Conservation (phyloP, 2,888 invertebrate species). For the Ichneumoninae sp. region DNA sequence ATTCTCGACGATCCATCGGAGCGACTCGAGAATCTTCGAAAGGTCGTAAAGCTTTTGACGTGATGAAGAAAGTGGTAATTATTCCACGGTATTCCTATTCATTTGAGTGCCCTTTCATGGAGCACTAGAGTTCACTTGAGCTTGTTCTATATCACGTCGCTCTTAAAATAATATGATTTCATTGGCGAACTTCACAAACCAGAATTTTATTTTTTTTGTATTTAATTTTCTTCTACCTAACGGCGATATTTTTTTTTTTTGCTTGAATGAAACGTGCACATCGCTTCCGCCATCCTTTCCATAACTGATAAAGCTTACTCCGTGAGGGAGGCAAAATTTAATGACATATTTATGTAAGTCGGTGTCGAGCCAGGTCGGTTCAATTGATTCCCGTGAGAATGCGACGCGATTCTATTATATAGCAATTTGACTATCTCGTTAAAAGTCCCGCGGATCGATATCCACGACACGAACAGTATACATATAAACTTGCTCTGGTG, state of each 20-base stretch:
- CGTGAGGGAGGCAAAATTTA: neutral
- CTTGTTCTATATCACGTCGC: conserved; percentile 27
- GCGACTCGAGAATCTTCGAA: neutral
- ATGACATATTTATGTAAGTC: conserved; percentile 22
- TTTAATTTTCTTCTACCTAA: neutral
- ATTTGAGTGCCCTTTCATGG: conserved; percentile 64
- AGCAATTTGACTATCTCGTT: conserved; percentile 17
- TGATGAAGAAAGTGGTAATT: conserved; percentile 55
- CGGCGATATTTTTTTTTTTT: no score
- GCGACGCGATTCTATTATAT: conserved; percentile 30
- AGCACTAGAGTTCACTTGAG: neutral
- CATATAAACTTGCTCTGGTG: neutral
- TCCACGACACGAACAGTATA: neutral
- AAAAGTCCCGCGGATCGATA: conserved; percentile 17
- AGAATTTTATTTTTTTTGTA: conserved; percentile 40
- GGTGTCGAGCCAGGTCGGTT: conserved; percentile 44
- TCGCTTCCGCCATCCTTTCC: no score
- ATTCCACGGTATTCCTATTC: conserved; percentile 43
- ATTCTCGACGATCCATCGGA: neutral
- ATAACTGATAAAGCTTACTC: no score
- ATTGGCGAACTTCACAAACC: conserved; percentile 31
- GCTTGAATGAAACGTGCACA: no score
- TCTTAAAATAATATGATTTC: conserved; percentile 55
- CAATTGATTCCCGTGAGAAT: conserved; percentile 47
- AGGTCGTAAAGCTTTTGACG: conserved; percentile 22